Conservation (phyloP, 2,113 vertebrate genomes). For the Sminthopsis crassicaudata region DNA sequence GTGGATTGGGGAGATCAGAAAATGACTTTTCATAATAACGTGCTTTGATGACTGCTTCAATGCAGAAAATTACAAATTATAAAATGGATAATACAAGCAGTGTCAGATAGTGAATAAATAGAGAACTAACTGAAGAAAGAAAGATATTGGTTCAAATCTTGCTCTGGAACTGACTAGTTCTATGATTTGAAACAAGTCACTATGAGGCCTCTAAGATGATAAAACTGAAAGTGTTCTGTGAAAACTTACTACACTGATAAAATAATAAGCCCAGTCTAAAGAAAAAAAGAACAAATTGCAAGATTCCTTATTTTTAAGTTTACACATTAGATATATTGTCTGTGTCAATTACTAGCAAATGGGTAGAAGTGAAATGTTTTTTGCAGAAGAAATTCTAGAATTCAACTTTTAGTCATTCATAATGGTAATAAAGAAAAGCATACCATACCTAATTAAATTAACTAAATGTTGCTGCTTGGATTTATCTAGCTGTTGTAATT, state of each 20-base stretch:
- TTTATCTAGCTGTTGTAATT: slow-evolving; percentile 79
- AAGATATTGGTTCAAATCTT: neutral
- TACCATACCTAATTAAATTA: slow-evolving; percentile 80
- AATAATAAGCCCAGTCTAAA: neutral
- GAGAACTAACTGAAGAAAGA: neutral
- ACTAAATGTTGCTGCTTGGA: slow-evolving; percentile 73
- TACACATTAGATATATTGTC: neutral
- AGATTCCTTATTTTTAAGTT: slow-evolving; percentile 10
- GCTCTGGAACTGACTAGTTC: neutral
- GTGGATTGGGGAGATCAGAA: neutral
- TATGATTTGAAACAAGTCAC: neutral
- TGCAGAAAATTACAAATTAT: neutral
- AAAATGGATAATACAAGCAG: neutral
- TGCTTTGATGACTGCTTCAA: neutral
- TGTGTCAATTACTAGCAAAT: neutral
- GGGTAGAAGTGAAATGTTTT: slow-evolving; percentile 20
- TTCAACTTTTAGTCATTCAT: slow-evolving; percentile 59
- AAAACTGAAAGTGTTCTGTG: neutral
- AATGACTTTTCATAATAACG: neutral
- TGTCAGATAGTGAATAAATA: neutral
- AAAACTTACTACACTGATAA: neutral
- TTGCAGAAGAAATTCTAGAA: slow-evolving; percentile 33
- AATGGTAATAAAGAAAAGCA: slow-evolving; percentile 67
- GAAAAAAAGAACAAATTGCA: neutral
- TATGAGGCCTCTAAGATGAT: neutral